Base-by-base conservation (phyloP, 2,797 vertebrate species). In the Podarcis lilfordi region DNA sequence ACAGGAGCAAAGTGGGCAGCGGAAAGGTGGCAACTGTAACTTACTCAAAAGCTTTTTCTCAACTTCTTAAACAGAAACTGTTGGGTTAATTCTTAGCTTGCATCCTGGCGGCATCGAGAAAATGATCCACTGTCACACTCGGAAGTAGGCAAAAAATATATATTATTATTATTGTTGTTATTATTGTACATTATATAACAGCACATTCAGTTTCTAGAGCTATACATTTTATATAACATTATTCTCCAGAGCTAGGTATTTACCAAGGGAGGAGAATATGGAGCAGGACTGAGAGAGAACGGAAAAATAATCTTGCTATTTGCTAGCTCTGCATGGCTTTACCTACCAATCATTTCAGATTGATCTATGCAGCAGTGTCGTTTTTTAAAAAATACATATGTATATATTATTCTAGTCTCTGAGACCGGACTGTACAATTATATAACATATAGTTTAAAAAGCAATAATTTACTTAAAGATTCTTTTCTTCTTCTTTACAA, bases 381-480 rank as follows among this genome's bases (percentile, higher is more conserved):
- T 37, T 27, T 92, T 92, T 85, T 74, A 43, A 95, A 95, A 95
- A 95, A 95, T 95, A 94, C 95, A 91, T 92, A 91, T 91, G 88
- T 93, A 95, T 95, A 95, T 92, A 95, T 94, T 94, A 95, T 92
- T 94, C 94, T 96, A 91, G 93, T 95, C 92, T 95, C 91, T 80
- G 95, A 93, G 92, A 93, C 94, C 87, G 92, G 91, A 94, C 94
- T 96, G 92, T 96, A 95, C 95, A 96, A 45, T 93, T 92, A 88
- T 95, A 94, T 86, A 92, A 93, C 93, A 92, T 93, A 84, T 15
- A 23, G 88, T 95, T 95, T 94, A 94, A 95, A 96, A 96, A 89
- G 94, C 92, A 95, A 94, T 95, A 94, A 94, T 96, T 96, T 95
- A 96, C 94, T 94, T 95, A 94, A 95, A 96, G 92, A 96, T 92